Evolutionary conservation across 2,113 vertebrate species (phyloP), one percentile per base, ranked within the genome.

Genomic region (Opisthocomus hoazin): DNA sequence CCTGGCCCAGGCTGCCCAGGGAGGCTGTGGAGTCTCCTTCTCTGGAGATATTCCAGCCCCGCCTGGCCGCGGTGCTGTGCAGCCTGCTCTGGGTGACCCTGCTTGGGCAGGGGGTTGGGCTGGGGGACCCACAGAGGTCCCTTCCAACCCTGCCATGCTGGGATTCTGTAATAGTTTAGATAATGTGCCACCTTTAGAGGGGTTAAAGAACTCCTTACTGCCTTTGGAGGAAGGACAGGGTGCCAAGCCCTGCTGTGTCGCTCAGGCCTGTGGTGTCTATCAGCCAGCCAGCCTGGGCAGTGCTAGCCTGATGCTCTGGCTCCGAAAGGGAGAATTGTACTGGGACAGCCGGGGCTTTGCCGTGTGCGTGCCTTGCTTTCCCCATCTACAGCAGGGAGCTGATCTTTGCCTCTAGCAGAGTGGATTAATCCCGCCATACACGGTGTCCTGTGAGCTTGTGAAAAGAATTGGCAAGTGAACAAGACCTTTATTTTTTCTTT

Each of bases 161-260:
- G n/a, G n/a, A n/a, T n/a, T n/a, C n/a, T n/a, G n/a, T 27, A 12
- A 11, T 5, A 0, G 6, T 50, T 17, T 1, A 32, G 39, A 48
- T 50, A 34, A 6, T 15, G 6, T 77, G 24, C 57, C 11, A 37
- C 50, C 7, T 32, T 30, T 6, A 30, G 26, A 48, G 16, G 12
- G 10, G 24, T 73, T 68, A 22, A 43, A 5, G 30, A 57, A 5
- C n/a, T 34, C 17, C 8, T 27, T 32, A 8, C 36, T 69, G 27
- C 74, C 45, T 70, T 51, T 17, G 50, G 17, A 18, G 51, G 58
- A 65, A 30, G 46, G 37, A 46, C 29, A 11, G 14, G 18, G 11
- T 65, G 13, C 34, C 50, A 30, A 64, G 23, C 6, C 15, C 6
- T 51, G 13, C 50, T 57, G 4, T n/a, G 32, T 18, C 30, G 15